Percentiles rank a stretch among this genome's conserved stretches.
These are phyloP conservation scores for Rapana venosa DNA, from an alignment of 2,888 invertebrate species.

Conservation along the genomic window DNA sequence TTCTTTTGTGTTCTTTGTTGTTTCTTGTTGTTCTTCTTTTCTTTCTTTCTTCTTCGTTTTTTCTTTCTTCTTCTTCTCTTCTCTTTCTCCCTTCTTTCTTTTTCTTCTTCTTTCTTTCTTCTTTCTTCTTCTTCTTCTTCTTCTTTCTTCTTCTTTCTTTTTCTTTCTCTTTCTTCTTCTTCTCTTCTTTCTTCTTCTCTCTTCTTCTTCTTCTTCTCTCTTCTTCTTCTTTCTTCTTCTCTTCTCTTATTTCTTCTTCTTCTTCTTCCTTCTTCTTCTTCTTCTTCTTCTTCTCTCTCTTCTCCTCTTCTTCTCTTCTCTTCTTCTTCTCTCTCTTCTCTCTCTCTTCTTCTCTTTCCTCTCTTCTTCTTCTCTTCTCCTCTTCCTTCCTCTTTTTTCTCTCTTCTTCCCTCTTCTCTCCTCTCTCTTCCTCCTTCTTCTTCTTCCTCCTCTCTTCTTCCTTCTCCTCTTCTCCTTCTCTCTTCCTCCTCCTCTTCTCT, in stretches of 20 bases:
- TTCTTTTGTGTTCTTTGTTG: too few species aligned
- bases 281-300: neutral
- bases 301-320: neutral
- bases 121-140: neutral
- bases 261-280: neutral
- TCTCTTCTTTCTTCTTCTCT: neutral
- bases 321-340: neutral
- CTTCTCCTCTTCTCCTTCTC: neutral
- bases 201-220: neutral
- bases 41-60: too few species aligned
- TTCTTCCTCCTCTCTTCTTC: neutral
- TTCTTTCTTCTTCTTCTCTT: too few species aligned
- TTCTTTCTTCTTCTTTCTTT: neutral
- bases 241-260: neutral
- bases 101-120: neutral
- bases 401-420: neutral
- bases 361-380: too few species aligned
- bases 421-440: neutral
- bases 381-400: neutral
- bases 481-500: neutral
- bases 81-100: neutral
- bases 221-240: neutral
- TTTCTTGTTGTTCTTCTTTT: too few species aligned
- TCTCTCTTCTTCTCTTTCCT: neutral
- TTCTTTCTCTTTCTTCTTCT: neutral